phyloP scores from a whole-genome alignment of 30 jellyfish, hydroid and myxozoan genomes.

The Chrysaora quinquecirrha region DNA sequence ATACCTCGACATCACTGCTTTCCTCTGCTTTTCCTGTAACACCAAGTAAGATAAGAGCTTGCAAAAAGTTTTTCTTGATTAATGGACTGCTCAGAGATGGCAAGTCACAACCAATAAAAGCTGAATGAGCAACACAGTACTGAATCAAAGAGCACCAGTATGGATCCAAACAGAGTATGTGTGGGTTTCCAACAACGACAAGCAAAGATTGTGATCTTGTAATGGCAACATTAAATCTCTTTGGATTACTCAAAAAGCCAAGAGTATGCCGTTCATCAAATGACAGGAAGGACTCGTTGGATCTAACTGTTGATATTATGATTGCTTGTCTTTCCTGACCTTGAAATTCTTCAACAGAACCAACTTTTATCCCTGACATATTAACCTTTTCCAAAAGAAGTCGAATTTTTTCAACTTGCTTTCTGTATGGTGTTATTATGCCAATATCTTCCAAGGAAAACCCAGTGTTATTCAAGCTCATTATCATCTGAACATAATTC shows the following conservation, averaged over 20 bases:
- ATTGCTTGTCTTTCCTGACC: slow-evolving; percentile 94
- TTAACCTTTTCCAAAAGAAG: slow-evolving; percentile 73
- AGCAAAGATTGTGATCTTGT: slow-evolving; percentile 89
- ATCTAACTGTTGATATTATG: slow-evolving; percentile 93
- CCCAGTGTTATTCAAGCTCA: slow-evolving; percentile 2
- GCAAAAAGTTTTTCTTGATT: slow-evolving; percentile 43
- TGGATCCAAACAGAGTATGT: slow-evolving; percentile 88
- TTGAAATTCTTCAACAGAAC: slow-evolving; percentile 97
- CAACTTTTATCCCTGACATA: slow-evolving; percentile 82
- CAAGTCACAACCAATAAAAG: slow-evolving; percentile 78
- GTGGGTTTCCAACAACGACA: slow-evolving; percentile 90
- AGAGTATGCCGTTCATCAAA: slow-evolving; percentile 79
- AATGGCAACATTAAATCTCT: slow-evolving; percentile 88
- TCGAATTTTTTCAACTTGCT: slow-evolving; percentile 94
- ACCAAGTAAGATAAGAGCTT: no score
- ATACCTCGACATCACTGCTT: no score
- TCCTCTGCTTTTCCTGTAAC: no score
- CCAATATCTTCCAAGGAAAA: slow-evolving; percentile 83
- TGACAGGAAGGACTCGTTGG: slow-evolving; percentile 73
- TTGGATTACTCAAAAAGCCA: slow-evolving; percentile 95
- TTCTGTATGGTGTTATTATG: slow-evolving; percentile 87
- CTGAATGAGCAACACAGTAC: slow-evolving; percentile 74
- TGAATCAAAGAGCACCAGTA: slow-evolving; percentile 93
- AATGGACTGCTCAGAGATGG: slow-evolving; percentile 74
- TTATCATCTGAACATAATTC: slow-evolving; percentile 73